Base-by-base conservation (phyloP, 2,797 vertebrate genomes). In the Diplodus puntazzo region DNA sequence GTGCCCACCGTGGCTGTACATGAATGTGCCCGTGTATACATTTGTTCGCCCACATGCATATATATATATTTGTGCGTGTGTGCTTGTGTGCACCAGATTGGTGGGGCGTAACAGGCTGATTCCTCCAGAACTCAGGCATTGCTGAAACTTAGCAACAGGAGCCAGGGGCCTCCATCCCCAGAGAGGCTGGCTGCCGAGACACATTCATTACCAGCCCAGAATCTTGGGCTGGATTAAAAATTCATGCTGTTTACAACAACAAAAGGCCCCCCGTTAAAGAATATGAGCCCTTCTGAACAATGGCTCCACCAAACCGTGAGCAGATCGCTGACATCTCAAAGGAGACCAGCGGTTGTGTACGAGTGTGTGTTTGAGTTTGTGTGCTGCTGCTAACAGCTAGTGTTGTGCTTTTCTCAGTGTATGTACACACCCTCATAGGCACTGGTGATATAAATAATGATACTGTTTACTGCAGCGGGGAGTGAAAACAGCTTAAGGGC, bases 211-310 rank as follows among this genome's bases (percentile, higher is more conserved):
- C 87, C 77, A 87, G 84, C 88, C 82, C 88, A 86, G 91, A 93
- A 93, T 93, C 88, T 91, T 89, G 88, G 91, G 90, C 85, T 89
- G 90, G 92, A 94, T 95, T 95, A 95, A 95, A 95, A 95, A 95
- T 95, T 94, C 93, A 95, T 95, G 94, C 93, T 95, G 95, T 95
- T 95, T 95, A 95, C 94, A 91, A 93, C 93, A 94, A 95, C 94
- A 94, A 94, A 94, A 91, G 88, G 60, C 84, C 87, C 91, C 89
- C 88, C 76, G 80, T 92, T 94, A 90, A 94, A 93, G 94, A 92
- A 93, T 94, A 94, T 90, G 92, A 94, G 89, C 90, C 84, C 75
- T 83, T 84, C 78, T 91, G 90, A 94, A 94, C 93, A 94, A 95
- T 91, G 90, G 89, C 90, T 92, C 88, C 90, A 93, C 88, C 90